Base-by-base conservation (phyloP, 2,888 invertebrate species). In the Erebia aethiops region DNA sequence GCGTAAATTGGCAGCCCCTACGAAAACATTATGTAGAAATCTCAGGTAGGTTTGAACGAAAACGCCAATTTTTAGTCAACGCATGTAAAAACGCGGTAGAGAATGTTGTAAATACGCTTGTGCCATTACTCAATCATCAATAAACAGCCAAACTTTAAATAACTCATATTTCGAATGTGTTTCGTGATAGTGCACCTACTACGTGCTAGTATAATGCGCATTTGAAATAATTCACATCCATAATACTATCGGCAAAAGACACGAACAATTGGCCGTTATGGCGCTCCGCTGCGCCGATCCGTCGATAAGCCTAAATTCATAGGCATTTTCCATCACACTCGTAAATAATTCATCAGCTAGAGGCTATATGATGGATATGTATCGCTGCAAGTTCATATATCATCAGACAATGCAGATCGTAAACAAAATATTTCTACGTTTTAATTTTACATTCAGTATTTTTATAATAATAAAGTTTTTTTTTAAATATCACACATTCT, bases 251-350 rank as follows among this genome's bases (percentile, higher is more conserved):
- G 14, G 57, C 13, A 66, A 66, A 66, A 68, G 64, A 60, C 70
- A 72, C 62, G 70, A 64, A 72, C 70, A 72, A 69, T 68, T 61
- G 71, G 26, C 68, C 62, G 62, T 71, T 64, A 69, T 70, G 51
- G 35, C 58, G 68, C 62, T 61, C 49, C 62, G 65, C 43, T 61
- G 57, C 65, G 51, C 56, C 71, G 63, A 68, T 69, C 65, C 68
- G 35, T 35, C 73, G 73, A 73, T 73, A 71, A 66, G 71, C 71
- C 71, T 71, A 71, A 71, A 73, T 73, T 73, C 71, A 73, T 73
- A 66, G 67, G 71, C 68, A 54, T 68, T 68, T 61, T 70, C 64
- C 64, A 65, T 65, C 60, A 62, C 65, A 60, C 64, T 74, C 74
- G 70, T 74, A 71, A 74, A 70, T 74, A 74, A 70, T 68, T 70